Evolutionary conservation across 2,888 invertebrate genomes (phyloP).

Genomic region (Pseudoips prasinana): DNA sequence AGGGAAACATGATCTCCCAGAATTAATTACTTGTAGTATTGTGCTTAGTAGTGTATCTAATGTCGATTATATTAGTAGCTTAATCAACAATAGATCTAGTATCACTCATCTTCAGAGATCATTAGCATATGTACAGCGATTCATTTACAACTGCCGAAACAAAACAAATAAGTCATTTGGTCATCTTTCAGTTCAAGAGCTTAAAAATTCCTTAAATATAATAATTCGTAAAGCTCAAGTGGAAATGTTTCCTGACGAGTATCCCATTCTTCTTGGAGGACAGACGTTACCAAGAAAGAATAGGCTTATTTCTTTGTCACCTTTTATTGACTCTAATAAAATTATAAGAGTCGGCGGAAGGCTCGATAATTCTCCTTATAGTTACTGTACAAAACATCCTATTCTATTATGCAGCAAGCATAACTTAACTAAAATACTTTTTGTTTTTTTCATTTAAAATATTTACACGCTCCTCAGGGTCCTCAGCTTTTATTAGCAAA

Average conservation of each 20-base stretch:
- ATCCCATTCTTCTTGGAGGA: not conserved
- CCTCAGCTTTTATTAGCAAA: not conserved
- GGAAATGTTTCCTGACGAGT: conserved; percentile 3
- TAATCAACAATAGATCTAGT: conserved; percentile 4
- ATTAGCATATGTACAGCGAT: too few relatives aligned
- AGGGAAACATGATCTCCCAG: too few relatives aligned
- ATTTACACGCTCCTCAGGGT: not conserved
- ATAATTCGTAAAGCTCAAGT: not conserved
- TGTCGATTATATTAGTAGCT: not conserved
- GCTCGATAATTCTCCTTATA: not conserved
- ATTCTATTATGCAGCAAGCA: conserved; percentile 1
- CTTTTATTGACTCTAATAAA: conserved; percentile 1
- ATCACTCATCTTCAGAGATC: not conserved
- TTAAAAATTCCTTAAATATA: not conserved
- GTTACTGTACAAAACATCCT: conserved; percentile 2
- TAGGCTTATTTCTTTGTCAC: conserved; percentile 3
- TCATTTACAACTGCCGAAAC: not conserved
- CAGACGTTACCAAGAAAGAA: not conserved
- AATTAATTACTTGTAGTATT: not conserved
- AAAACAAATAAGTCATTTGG: not conserved
- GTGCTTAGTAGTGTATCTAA: not conserved
- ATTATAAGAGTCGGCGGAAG: conserved; percentile 4
- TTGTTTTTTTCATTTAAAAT: not conserved
- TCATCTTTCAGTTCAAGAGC: not conserved
- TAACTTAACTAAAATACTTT: not conserved